Evolutionary conservation across 2,888 invertebrate species (phyloP), one percentile per base, ranked within the genome.

Genomic region (Byasa hedistus): DNA sequence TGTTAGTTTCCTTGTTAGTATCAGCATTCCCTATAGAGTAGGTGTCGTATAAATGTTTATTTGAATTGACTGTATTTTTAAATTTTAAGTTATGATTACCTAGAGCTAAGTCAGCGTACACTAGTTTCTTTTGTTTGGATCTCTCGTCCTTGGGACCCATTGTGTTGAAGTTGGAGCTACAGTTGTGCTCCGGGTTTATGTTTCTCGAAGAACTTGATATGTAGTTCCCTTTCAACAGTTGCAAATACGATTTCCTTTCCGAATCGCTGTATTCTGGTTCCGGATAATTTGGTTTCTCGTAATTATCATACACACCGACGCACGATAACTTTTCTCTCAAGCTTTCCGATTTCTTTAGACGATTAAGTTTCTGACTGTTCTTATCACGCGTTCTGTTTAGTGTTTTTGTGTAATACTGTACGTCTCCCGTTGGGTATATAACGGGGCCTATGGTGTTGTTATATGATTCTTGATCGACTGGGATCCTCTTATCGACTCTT

Each of bases 51-150:
- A 92, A 85, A 76, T 91, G 92, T 82, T 92, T 89, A 86, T 92
- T 92, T 70, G 92, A 92, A 87, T 92, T 92, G 84, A 92, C 92
- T 75, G 92, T 92, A 81, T 92, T 92, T 80, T 92, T 92, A 87
- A 92, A 92, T 77, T 92, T 92, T 84, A 92, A 81, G 83, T 92
- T 92, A 86, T 92, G 92, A 79, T 92, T 92, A 78, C 91, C 91
- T 87, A 92, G 85, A 51, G 92, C 92, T 87, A 92, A 81, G 77
- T 92, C 92, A 71, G 92, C 92, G 75, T 92, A 92, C 61, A 92
- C 92, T 85, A 92, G 80, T 75, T 91, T 92, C 84, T 91, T 92
- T 82, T 90, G 88, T 75, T 83, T 92, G 75, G 85, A 83, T 74
- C 86, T 87, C 4, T 91, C 91, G 22, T 91, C 89, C 81, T 83